Evolutionary conservation across 1,140 invertebrate genomes (phyloP).

Genomic region (Solenopsis fugax): DNA sequence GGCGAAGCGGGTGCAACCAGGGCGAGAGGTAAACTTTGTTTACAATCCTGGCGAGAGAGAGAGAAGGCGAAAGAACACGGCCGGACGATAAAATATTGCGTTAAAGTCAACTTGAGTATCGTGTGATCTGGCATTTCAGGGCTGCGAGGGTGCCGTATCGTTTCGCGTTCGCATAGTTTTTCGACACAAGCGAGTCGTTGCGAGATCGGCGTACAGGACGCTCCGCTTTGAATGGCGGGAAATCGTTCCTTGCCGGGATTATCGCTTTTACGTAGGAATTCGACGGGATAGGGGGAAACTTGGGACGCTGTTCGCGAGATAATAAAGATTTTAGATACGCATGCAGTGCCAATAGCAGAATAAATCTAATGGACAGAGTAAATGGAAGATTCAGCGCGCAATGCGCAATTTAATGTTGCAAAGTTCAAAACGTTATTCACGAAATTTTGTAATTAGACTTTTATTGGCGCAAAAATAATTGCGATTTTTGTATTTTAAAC

Average conservation of each 20-base stretch:
- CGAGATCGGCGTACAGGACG: conserved; percentile 21
- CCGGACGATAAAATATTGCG: conserved; percentile 62
- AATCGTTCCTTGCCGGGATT: conserved; percentile 23
- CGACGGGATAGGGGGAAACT: neutral
- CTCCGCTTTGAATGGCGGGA: conserved; percentile 33
- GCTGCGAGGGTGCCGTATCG: conserved; percentile 22
- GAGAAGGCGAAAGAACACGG: neutral
- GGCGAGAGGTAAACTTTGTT: conserved; percentile 68
- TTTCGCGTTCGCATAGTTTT: conserved; percentile 27
- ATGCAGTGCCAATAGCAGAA: neutral
- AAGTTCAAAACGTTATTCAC: neutral
- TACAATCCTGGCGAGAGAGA: conserved; percentile 48
- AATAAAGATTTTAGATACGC: conserved; percentile 16
- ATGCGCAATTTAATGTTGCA: neutral
- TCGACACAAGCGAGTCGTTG: neutral
- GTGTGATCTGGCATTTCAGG: conserved; percentile 66
- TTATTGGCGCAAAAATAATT: too few relatives aligned
- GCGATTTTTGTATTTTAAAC: too few relatives aligned
- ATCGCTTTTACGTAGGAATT: conserved; percentile 28
- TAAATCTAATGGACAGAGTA: conserved; percentile 24
- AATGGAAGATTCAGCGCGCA: neutral
- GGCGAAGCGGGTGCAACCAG: conserved; percentile 28
- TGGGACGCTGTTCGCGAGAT: neutral
- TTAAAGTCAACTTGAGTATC: conserved; percentile 38
- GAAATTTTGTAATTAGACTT: neutral